These are phyloP conservation scores for Alosa sapidissima DNA, from an alignment of 2,797 vertebrate species.

Conservation along the genomic window DNA sequence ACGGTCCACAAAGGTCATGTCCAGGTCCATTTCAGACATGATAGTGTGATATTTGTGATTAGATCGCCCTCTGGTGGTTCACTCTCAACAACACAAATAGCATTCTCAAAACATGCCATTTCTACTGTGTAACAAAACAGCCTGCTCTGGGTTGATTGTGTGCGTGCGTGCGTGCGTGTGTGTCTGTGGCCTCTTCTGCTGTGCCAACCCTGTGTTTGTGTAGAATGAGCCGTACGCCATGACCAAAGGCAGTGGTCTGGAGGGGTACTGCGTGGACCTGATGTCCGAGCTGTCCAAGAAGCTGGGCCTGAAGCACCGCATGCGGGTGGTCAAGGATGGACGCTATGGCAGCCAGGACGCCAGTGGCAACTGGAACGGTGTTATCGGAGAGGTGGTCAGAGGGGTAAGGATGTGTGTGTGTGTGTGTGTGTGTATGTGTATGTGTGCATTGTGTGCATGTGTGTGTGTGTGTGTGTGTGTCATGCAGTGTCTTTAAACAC, in stretches of 20 bases:
- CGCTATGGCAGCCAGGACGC: slow-evolving; percentile 70
- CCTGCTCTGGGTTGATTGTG: neutral
- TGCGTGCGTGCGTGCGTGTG: neutral
- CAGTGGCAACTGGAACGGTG: slow-evolving; percentile 79
- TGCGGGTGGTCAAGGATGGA: slow-evolving; percentile 80
- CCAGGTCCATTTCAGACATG: neutral
- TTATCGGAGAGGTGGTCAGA: slow-evolving; percentile 83
- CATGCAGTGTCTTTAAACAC: no score
- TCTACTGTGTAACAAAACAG: no score
- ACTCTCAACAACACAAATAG: neutral
- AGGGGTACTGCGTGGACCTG: slow-evolving; percentile 86
- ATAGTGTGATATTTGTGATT: neutral
- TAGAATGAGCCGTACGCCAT: slow-evolving; percentile 84
- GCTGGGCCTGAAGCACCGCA: slow-evolving; percentile 76
- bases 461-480: neutral
- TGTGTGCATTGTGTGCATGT: neutral
- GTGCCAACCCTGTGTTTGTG: neutral
- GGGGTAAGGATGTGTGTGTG: slow-evolving; percentile 67
- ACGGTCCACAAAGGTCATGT: no score
- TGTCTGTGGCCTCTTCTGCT: neutral
- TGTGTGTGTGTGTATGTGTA: neutral
- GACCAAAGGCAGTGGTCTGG: slow-evolving; percentile 69
- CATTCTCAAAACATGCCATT: neutral
- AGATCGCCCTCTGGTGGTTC: neutral
- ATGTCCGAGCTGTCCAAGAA: slow-evolving; percentile 72